Conservation (phyloP, 2,113 vertebrate species). For the Mesocricetus auratus region DNA sequence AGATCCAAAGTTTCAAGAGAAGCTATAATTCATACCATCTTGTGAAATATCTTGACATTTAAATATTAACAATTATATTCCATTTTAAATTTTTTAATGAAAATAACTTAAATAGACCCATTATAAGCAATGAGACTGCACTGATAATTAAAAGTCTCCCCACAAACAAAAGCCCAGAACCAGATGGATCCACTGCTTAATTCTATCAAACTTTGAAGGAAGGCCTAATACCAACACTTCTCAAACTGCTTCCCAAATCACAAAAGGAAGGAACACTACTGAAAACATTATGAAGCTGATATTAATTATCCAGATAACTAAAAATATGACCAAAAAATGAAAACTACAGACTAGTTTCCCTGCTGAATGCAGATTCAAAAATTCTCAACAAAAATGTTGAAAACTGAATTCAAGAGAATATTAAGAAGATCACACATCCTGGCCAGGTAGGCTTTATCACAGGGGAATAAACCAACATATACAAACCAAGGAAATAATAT, state of each 20-base stretch:
- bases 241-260: background rate
- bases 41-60: constrained; percentile 33
- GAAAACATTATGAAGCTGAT: background rate
- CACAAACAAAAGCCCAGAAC: background rate
- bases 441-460: background rate
- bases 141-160: background rate
- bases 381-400: background rate
- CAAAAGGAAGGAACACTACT: background rate
- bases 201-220: background rate
- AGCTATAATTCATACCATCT: constrained; percentile 40
- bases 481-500: background rate
- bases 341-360: background rate
- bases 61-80: background rate
- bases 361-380: background rate
- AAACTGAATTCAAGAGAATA: background rate
- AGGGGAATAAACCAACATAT: background rate
- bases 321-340: background rate
- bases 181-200: background rate
- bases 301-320: background rate
- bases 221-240: background rate
- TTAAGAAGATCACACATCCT: background rate
- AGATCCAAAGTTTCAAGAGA: background rate
- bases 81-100: constrained; percentile 3
- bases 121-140: background rate
- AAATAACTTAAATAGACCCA: background rate